Conservation (phyloP, 2,888 invertebrate species). For the Clistopyga incitator region DNA sequence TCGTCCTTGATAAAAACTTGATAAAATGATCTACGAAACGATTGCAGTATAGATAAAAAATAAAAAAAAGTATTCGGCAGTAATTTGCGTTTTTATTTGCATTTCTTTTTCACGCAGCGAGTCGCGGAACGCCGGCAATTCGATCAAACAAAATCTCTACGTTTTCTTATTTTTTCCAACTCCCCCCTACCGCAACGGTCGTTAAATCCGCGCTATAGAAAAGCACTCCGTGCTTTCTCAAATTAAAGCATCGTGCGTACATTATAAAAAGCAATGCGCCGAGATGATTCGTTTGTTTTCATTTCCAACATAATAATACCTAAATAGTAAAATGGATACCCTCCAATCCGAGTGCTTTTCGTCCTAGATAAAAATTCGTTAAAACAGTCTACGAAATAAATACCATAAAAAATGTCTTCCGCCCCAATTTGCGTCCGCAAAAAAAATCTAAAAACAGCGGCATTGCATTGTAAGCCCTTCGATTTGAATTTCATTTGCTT, state of each 20-base stretch:
- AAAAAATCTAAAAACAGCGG: no score
- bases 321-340: not conserved
- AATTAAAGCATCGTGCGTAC: constrained; percentile 50
- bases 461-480: no score
- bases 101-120: not conserved
- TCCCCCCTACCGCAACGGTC: not conserved
- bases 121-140: not conserved
- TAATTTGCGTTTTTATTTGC: constrained; percentile 5
- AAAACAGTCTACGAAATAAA: not conserved
- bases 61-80: not conserved
- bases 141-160: constrained; percentile 17
- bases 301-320: not conserved
- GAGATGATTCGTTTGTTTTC: not conserved
- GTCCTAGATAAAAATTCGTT: not conserved
- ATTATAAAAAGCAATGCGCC: constrained; percentile 15
- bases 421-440: not conserved
- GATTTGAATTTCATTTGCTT: no score
- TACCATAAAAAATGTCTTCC: not conserved
- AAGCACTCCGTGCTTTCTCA: constrained; percentile 10
- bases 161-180: constrained; percentile 14
- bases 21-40: constrained; percentile 1
- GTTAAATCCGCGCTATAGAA: not conserved
- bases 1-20: constrained; percentile 3
- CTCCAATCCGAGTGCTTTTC: constrained; percentile 1
- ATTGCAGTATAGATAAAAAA: no score